Evolutionary conservation across 2,113 vertebrate genomes (phyloP), one percentile per base, ranked within the genome.

Genomic region (Tretioscincus oriximinensis): DNA sequence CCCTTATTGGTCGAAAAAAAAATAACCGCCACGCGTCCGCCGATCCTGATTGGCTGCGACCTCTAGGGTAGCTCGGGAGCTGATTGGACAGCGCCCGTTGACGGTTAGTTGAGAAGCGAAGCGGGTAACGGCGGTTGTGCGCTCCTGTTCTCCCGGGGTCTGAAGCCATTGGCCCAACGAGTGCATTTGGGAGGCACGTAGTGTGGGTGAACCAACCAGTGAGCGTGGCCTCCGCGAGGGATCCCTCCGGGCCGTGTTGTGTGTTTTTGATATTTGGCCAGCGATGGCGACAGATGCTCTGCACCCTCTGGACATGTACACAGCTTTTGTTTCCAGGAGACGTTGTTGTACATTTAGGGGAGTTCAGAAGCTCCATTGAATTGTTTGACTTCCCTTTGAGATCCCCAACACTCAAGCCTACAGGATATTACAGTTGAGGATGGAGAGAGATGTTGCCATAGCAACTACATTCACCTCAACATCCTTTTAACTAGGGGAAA

Each of bases 191-290:
- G 0, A 14, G 54, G 14, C 3, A 24, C 29, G 12, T 22, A 61
- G 0, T 0, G 9, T 5, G n/a, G 7, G n/a, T 5, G 16, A 47
- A 18, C 81, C 67, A 83, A 83, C 82, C 2, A 4, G 45, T 2
- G 8, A 5, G 3, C 8, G 7, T 9, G 1, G 1, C 2, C 11
- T 9, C 16, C 73, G 81, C 61, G 68, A 9, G 35, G 79, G 61
- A 16, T 73, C n/a, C 35, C 70, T 70, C 84, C 70, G 29, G 9
- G 0, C 29, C 77, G 80, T 82, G 88, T 80, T 16, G 14, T 2
- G 1, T 35, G 29, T 67, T 24, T n/a, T 26, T 22, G 9, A 10
- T 1, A 9, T 60, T 28, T 35, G n/a, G 58, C 35, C 35, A 8
- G 12, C 22, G 18, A 9, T 51, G 47, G 11, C 20, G 8, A 45